Percentiles rank a stretch among this genome's conserved stretches.
Conservation (phyloP, 2,888 invertebrate genomes). For the Pterostichus niger region DNA sequence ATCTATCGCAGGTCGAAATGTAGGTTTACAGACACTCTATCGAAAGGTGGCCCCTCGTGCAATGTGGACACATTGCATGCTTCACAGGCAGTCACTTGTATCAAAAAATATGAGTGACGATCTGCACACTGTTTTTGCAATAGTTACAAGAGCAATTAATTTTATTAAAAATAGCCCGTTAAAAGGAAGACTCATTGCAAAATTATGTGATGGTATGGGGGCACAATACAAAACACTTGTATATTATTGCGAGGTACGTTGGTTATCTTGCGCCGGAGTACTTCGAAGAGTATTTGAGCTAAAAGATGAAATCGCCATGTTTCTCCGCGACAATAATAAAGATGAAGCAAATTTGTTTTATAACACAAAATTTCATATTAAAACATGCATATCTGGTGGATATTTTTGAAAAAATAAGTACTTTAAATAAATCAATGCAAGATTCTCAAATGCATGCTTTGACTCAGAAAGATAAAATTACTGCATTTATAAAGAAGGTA, state of each 20-base stretch:
- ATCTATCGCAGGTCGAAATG: slow-evolving; percentile 63
- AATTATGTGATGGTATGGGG: slow-evolving; percentile 49
- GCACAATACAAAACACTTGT: slow-evolving; percentile 1
- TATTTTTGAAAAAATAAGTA: slow-evolving; percentile 61
- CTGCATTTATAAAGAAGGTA: slow-evolving; percentile 50
- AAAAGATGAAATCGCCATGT: slow-evolving; percentile 43
- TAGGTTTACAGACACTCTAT: slow-evolving; percentile 54
- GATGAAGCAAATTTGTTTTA: slow-evolving; percentile 34
- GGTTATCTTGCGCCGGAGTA: slow-evolving; percentile 39
- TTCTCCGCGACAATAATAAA: slow-evolving; percentile 5
- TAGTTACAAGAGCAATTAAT: slow-evolving; percentile 57
- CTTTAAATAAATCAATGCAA: slow-evolving; percentile 55
- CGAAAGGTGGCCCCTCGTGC: slow-evolving; percentile 48
- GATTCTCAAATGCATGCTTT: slow-evolving; percentile 52
- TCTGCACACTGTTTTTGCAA: slow-evolving; percentile 52
- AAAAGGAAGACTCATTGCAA: slow-evolving; percentile 59
- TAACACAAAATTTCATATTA: slow-evolving; percentile 36
- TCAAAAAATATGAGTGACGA: slow-evolving; percentile 59
- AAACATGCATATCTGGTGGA: slow-evolving; percentile 57
- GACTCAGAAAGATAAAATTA: slow-evolving; percentile 40
- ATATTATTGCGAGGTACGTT: slow-evolving; percentile 47
- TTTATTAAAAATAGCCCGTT: slow-evolving; percentile 61
- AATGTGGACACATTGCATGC: slow-evolving; percentile 64
- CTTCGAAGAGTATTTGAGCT: slow-evolving; percentile 44
- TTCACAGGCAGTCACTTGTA: slow-evolving; percentile 63